Percentiles rank a stretch among this genome's conserved stretches.
These are phyloP conservation scores for Sterrhoptilus dennistouni DNA, from an alignment of 2,113 vertebrate species.

Conservation along the genomic window DNA sequence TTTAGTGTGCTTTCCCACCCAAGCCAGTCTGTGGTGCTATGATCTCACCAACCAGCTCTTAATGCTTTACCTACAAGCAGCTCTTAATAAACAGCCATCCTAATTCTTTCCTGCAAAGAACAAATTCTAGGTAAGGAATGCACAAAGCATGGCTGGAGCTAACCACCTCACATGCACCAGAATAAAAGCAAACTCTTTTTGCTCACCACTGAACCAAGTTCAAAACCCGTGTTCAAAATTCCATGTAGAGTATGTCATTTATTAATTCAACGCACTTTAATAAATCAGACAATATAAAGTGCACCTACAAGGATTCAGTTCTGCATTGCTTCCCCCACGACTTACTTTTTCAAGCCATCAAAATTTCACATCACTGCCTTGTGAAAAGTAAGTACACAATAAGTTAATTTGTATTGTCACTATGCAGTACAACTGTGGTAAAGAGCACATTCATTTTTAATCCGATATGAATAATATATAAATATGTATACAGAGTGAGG, in stretches of 20 bases:
- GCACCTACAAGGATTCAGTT: conserved; percentile 33
- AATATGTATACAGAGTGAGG: conserved; percentile 82
- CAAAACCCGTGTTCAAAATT: background rate
- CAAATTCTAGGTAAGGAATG: background rate
- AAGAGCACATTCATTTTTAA: conserved; percentile 88
- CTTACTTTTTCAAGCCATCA: conserved; percentile 74
- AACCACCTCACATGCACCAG: background rate
- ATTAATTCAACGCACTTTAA: conserved; percentile 53
- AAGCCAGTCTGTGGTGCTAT: background rate
- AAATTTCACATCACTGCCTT: conserved; percentile 77
- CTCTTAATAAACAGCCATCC: background rate
- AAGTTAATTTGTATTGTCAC: conserved; percentile 87
- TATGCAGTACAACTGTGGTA: conserved; percentile 75
- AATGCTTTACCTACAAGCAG: background rate
- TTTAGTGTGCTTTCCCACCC: background rate
- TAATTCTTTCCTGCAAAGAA: background rate
- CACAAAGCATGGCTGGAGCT: background rate
- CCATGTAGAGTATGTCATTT: background rate
- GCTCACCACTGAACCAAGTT: background rate
- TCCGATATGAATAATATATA: conserved; percentile 86
- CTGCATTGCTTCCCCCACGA: background rate
- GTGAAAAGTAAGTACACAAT: conserved; percentile 83
- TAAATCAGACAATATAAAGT: conserved; percentile 38
- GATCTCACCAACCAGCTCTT: background rate
- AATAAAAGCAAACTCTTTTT: background rate